Evolutionary conservation across 2,797 vertebrate genomes (phyloP), one percentile per base, ranked within the genome.

Genomic region (Tinamus major): DNA sequence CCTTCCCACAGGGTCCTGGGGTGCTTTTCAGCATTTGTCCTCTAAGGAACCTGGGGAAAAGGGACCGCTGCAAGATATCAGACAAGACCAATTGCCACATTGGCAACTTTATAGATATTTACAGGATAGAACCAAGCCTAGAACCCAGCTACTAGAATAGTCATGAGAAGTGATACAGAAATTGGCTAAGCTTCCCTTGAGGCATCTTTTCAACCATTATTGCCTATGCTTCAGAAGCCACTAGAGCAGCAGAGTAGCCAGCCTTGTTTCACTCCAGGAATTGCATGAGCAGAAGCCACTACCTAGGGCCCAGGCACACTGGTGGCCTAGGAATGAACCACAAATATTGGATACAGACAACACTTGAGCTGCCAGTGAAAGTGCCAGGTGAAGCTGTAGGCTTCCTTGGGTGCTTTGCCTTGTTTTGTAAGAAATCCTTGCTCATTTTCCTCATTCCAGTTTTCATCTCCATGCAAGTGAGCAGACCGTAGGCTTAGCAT

Each of bases 391-490:
- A 8, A 72, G 61, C 55, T 42, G 1, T 0, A 37, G 20, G 53
- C 26, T 37, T 58, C n/a, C 21, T 13, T 48, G 13, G 41, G 17
- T 24, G 51, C 3, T 56, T 51, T 2, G 26, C 61, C 23, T 41
- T 26, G 9, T 64, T 64, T 81, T 19, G 42, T 8, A 9, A 53
- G 46, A 49, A 69, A 49, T 8, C 18, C 26, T 41, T 65, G 11
- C 56, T 23, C 2, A 17, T 64, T 61, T 31, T 41, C 68, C 23
- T 35, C 15, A 12, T 10, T 59, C 53, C 23, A 53, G 55, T n/a
- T 19, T 11, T 76, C 19, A 10, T 3, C 8, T 15, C 7, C 24
- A 16, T 6, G 0, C 2, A 26, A 10, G 44, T 42, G 37, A 67
- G 41, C 26, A 23, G n/a, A 17, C n/a, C 12, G 21, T 31, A 80